Percentiles rank a stretch among this genome's conserved stretches.
Conservation (phyloP, 2,797 vertebrate species). For the Myotis vivesi region DNA sequence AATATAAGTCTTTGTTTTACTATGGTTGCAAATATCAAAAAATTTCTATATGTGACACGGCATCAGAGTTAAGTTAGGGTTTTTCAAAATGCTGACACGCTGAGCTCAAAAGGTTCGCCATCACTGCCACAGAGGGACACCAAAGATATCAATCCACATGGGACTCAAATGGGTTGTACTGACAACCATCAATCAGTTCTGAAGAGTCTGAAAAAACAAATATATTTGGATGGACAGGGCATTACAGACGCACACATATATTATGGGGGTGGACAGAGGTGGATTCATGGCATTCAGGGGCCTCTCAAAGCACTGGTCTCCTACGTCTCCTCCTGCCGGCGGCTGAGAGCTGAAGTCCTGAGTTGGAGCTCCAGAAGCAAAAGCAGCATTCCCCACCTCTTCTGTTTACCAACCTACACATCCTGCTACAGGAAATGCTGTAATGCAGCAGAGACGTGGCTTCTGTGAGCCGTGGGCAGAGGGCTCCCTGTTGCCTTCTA, state of each 20-base stretch:
- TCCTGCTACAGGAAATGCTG: not conserved
- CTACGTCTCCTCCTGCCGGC: not conserved
- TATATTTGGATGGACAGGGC: not conserved
- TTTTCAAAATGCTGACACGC: too few relatives aligned
- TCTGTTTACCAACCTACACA: not conserved
- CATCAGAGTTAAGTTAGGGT: too few relatives aligned
- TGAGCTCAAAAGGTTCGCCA: too few relatives aligned
- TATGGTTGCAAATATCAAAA: too few relatives aligned
- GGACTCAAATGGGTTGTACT: not conserved
- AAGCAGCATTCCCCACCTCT: not conserved
- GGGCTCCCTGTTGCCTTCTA: not conserved
- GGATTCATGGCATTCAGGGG: not conserved
- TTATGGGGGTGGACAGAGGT: accelerated
- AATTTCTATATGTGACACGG: too few relatives aligned
- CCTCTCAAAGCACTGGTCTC: not conserved
- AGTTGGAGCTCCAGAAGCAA: not conserved
- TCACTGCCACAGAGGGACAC: not conserved
- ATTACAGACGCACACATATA: not conserved
- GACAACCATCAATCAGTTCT: not conserved
- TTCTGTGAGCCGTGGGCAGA: not conserved
- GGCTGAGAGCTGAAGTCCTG: not conserved
- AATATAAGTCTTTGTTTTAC: too few relatives aligned
- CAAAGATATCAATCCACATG: not conserved
- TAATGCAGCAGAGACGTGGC: not conserved
- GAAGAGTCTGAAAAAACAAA: not conserved